Base-by-base conservation (phyloP, 2,797 vertebrate genomes). In the Bucorvus abyssinicus region DNA sequence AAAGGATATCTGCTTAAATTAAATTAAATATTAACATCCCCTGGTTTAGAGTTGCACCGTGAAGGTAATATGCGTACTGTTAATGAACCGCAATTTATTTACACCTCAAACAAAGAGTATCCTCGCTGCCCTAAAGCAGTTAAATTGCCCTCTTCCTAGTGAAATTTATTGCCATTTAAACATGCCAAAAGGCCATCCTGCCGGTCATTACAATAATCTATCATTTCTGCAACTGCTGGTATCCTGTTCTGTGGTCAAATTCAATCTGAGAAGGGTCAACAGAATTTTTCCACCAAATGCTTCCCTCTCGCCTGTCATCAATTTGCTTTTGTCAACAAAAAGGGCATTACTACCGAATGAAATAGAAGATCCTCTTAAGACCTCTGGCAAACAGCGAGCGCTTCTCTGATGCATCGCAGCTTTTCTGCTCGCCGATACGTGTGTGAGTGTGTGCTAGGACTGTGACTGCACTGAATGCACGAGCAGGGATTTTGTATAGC, bases 161-260 rank as follows among this genome's bases (percentile, higher is more conserved):
- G 97, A 98, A 99, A 99, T 98, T 98, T 98, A 99, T 99, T 98
- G 98, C 98, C 98, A 98, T 99, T 99, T 99, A 99, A 99, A 99
- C 98, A 98, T 98, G 99, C 98, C 99, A 98, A 98, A 98, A 98
- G 98, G 98, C 98, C 98, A 98, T 97, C 98, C 95, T 98, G 98
- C 98, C 79, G 98, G 98, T 98, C 98, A 98, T 99, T 99, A 99
- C 98, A 98, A 99, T 99, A 99, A 99, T 99, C 98, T 99, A 99
- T 99, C 99, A 99, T 99, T 99, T 99, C 98, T 98, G 95, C 98
- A 98, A 98, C 98, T 98, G 98, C 97, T 97, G 96, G 98, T 98
- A 98, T 98, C 98, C 98, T 98, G 98, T 98, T 97, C 98, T 96
- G 98, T 98, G 98, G 98, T 99, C 97, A 99, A 98, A 99, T 99